phyloP scores from a whole-genome alignment of 2,888 invertebrate species.

The Lamellibrachia satsuma region DNA sequence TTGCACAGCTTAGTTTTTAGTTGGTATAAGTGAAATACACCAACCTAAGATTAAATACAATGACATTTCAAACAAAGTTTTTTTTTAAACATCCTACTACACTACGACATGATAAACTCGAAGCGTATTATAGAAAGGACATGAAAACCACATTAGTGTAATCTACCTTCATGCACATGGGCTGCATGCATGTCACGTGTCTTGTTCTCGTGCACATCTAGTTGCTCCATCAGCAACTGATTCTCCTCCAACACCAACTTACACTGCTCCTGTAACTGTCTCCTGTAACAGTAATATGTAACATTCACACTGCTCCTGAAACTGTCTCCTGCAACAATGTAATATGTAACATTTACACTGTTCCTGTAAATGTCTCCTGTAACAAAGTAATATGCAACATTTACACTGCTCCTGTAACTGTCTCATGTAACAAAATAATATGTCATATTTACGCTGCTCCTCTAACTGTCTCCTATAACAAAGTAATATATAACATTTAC shows the following conservation, averaged over 20 bases:
- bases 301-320: slow-evolving; percentile 61
- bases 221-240: slow-evolving; percentile 63
- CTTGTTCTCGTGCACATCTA: slow-evolving; percentile 60
- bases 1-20: too few relatives aligned
- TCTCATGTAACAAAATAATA: slow-evolving; percentile 46
- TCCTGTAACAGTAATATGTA: slow-evolving; percentile 45
- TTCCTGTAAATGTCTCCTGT: slow-evolving; percentile 60
- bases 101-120: too few relatives aligned
- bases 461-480: slow-evolving; percentile 57
- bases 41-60: too few relatives aligned
- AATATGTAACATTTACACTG: slow-evolving; percentile 51
- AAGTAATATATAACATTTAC: slow-evolving; percentile 39
- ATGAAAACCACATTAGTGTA: neutral
- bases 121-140: neutral
- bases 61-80: too few relatives aligned
- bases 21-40: too few relatives aligned
- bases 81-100: too few relatives aligned
- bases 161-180: slow-evolving; percentile 59
- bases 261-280: slow-evolving; percentile 62
- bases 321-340: slow-evolving; percentile 51
- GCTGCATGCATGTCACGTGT: slow-evolving; percentile 56
- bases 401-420: slow-evolving; percentile 63
- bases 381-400: slow-evolving; percentile 24
- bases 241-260: slow-evolving; percentile 65
- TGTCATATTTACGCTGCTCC: slow-evolving; percentile 56